Base-by-base conservation (phyloP, 2,888 invertebrate species). In the Pyrrhia umbra region DNA sequence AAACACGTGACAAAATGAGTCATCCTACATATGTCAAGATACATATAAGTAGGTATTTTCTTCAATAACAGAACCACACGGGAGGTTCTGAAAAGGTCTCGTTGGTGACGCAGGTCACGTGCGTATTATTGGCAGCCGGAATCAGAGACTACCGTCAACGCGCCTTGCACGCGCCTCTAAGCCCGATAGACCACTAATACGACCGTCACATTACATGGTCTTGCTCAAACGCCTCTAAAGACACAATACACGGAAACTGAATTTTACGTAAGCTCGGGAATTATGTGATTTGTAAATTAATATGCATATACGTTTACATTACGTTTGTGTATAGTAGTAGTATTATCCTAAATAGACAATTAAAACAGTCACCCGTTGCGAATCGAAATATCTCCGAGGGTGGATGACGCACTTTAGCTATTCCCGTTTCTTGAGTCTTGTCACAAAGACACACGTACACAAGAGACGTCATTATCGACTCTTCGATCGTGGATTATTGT, bases 61-160 rank as follows among this genome's bases (percentile, higher is more conserved):
- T 87, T 88, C 87, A 88, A 86, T 88, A 88, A 87, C 82, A 80
- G 75, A 79, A 79, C 76, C 74, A 66, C 77, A 76, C 72, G 80
- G 82, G 85, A 78, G 81, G 81, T 69, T 83, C 83, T 79, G 76
- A 79, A 83, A 81, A 80, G 81, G 80, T 60, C 68, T 74, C 68
- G 80, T 85, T 86, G 77, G 42, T 49, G 71, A 92, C 83, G 86
- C 90, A 68, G 83, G 82, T 88, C 92, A 92, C 92, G 93, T 92
- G 86, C 92, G 89, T 88, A 90, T 92, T 92, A 93, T 92, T 92
- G 93, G 91, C 92, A 90, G 86, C 84, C 84, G 88, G 90, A 91
- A 89, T 90, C 90, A 90, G 88, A 86, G 85, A 85, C 86, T 82
- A 84, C 79, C 88, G 88, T 89, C 90, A 87, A 89, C 88, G 84